Base-by-base conservation (phyloP, 2,888 invertebrate genomes). In the Trypoxylon attenuatum region DNA sequence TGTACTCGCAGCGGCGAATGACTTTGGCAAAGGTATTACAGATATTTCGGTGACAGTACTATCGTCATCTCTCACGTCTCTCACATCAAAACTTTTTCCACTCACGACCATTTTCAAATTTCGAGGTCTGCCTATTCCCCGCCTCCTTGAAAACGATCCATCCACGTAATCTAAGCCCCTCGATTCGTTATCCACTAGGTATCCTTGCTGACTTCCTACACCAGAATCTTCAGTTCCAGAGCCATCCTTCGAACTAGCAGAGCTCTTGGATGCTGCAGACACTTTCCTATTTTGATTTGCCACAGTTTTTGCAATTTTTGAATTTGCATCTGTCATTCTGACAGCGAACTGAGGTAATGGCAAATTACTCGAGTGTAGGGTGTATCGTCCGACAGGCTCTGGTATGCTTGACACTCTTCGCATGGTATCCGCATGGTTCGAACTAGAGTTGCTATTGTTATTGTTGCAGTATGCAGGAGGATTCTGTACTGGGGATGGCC, bases 51-150 rank as follows among this genome's bases (percentile, higher is more conserved):
- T 91, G 1, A 91, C 89, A 5, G 91, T 90, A 45, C 90, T 91
- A 49, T 91, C 91, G 71, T 91, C 91, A 72, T 91, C 91, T 39
- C 90, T 90, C 47, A 92, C 87, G 79, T 94, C 94, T 22, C 92
- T 88, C 1, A 94, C 91, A 73, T 94, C 94, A 86, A 94, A 95
- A 72, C 90, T 92, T 79, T 94, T 93, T 0, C 92, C 89, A 43
- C 90, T 90, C 87, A 94, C 91, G 27, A 93, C 91, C 90, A 94
- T 92, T 85, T 93, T 92, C 39, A 94, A 87, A 82, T 92, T 93
- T 49, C 94, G 89, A 0, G 92, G 91, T 64, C 92, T 90, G 5
- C 89, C 87, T 43, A 78, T 68, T 43, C 81, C 76, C 6, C 78
- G 68, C 16, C 80, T 71, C 5, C 74, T 84, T 3, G 87, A 81